These are phyloP conservation scores for Pangasianodon hypophthalmus DNA, from an alignment of 2,113 vertebrate species.

Conservation along the genomic window DNA sequence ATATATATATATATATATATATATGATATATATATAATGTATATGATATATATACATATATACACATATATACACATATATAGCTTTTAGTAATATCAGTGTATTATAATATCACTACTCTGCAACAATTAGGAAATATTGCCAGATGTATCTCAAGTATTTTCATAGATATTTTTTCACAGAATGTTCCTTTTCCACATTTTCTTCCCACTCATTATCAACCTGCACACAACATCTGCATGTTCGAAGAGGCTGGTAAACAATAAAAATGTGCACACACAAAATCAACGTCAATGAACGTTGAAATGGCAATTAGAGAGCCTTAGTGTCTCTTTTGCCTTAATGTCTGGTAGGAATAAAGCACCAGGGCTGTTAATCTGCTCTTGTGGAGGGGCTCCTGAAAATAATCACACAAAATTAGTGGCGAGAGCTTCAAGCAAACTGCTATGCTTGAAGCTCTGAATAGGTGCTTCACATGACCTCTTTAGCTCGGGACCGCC, in stretches of 20 bases:
- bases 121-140: no score
- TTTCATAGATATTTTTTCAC: background rate
- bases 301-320: constrained; percentile 46
- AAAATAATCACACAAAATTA: constrained; percentile 72
- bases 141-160: background rate
- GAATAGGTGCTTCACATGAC: constrained; percentile 74
- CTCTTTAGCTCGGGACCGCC: constrained; percentile 70
- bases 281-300: constrained; percentile 39
- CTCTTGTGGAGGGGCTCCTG: constrained; percentile 58
- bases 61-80: no score
- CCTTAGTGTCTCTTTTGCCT: constrained; percentile 44
- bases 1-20: no score
- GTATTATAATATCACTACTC: no score
- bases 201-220: constrained; percentile 7
- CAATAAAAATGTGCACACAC: background rate
- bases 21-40: no score
- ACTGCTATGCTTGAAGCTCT: constrained; percentile 69
- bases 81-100: no score
- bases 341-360: constrained; percentile 46
- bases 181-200: constrained; percentile 3
- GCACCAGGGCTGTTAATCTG: constrained; percentile 65
- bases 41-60: no score
- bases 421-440: constrained; percentile 66
- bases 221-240: constrained; percentile 16
- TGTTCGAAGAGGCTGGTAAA: constrained; percentile 11